phyloP scores from a whole-genome alignment of 1,140 invertebrate genomes.

The Latrodectus geometricus region DNA sequence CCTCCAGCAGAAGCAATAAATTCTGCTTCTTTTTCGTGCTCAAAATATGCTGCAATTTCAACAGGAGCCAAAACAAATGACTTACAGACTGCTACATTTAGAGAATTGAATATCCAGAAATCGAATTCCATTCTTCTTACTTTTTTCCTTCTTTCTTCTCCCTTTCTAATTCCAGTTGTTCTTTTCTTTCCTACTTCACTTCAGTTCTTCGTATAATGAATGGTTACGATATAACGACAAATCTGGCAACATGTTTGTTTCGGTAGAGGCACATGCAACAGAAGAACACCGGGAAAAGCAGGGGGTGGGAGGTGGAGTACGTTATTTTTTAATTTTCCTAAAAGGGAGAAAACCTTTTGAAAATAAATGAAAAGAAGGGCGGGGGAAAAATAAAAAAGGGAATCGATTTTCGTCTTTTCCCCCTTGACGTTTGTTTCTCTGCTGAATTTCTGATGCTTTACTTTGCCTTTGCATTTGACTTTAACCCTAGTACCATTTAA shows the following conservation, averaged over 20 bases:
- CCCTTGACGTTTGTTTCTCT: conserved; percentile 1
- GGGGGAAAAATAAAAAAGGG: conserved; percentile 20
- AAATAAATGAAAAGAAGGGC: conserved; percentile 39
- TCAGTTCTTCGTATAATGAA: conserved; percentile 46
- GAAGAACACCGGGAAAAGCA: neutral
- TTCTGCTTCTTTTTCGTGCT: conserved; percentile 18
- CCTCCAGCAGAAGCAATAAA: conserved; percentile 40
- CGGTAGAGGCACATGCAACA: neutral
- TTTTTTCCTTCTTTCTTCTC: neutral
- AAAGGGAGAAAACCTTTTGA: conserved; percentile 49
- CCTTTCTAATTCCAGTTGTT: neutral
- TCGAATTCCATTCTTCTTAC: conserved; percentile 25
- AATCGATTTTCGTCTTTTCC: conserved; percentile 5
- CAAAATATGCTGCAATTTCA: neutral
- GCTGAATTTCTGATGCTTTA: conserved; percentile 25
- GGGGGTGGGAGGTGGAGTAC: neutral
- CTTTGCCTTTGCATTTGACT: conserved; percentile 20
- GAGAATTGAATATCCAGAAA: conserved; percentile 58
- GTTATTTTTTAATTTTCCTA: conserved; percentile 55
- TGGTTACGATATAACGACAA: conserved; percentile 60
- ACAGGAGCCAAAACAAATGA: conserved; percentile 51
- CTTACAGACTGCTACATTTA: conserved; percentile 44
- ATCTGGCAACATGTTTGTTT: conserved; percentile 59
- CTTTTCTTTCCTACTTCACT: neutral
- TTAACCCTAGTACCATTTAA: conserved; percentile 11